Base-by-base conservation (phyloP, 2,113 vertebrate genomes). In the Tupaia tana region DNA sequence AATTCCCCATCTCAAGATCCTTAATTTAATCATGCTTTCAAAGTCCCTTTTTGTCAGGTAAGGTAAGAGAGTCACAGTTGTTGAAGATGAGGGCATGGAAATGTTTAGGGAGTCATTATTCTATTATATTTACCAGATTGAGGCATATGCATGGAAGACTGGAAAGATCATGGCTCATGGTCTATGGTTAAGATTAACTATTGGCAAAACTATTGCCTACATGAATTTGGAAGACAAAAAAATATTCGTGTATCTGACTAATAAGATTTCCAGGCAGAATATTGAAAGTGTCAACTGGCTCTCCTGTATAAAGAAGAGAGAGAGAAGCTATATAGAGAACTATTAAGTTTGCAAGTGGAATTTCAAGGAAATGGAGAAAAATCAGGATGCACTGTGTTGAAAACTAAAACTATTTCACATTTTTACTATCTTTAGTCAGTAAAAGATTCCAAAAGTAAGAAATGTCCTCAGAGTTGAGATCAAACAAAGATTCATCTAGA, bases 391-490 rank as follows among this genome's bases (percentile, higher is more conserved):
- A 18, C 31, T 58, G n/a, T 22, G 14, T 84, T 91, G 24, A n/a
- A 96, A 92, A 96, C 91, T 71, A 92, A 95, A 96, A 94, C 71
- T 34, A 25, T 75, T 92, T 95, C 82, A 95, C 61, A 74, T 95
- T 92, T 97, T 93, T 31, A 90, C 61, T 90, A 69, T 78, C 85
- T 96, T 92, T 90, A 86, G 74, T 79, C 34, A 93, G 83, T 77
- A 83, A 92, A 95, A 96, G 79, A 89, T 86, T 91, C 54, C 90
- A 95, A 94, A 92, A 89, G 19, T 95, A 95, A 96, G 86, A 96
- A 95, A 71, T 81, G 71, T 75, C 83, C 91, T 94, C 80, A 73
- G 31, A 83, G 80, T 94, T 94, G 66, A 96, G 97, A 96, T 81
- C 66, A 97, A 94, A 96, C 92, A 91, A 86, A 93, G 94, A 56